Evolutionary conservation across 2,113 vertebrate genomes (phyloP).

Genomic region (Drymodes brunneopygia): DNA sequence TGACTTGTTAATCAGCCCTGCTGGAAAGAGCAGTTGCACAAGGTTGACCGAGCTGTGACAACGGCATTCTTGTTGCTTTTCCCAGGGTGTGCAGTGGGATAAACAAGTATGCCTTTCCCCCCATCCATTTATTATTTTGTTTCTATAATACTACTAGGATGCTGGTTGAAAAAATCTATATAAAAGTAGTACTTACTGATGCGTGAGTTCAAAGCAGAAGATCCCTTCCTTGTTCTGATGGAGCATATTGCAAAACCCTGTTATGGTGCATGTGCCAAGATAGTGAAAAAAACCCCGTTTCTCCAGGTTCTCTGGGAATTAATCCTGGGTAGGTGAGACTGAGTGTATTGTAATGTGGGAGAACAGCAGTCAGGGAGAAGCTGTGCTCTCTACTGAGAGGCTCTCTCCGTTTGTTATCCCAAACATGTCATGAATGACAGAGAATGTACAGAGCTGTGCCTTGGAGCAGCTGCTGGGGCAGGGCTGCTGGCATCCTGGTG

Average conservation of each 20-base stretch:
- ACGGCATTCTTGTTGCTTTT: background rate
- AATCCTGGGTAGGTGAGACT: background rate
- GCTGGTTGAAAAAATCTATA: background rate
- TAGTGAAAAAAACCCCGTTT: background rate
- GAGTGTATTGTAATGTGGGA: background rate
- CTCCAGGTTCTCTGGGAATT: background rate
- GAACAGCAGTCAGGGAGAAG: background rate
- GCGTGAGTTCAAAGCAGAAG: background rate
- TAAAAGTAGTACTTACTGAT: background rate
- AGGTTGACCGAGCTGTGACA: background rate
- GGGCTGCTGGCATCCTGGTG: background rate
- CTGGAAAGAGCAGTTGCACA: background rate
- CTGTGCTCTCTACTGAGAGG: background rate
- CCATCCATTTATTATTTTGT: background rate
- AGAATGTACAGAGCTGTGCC: background rate
- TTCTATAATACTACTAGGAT: background rate
- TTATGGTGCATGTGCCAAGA: background rate
- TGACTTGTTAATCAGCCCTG: background rate
- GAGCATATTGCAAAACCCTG: background rate
- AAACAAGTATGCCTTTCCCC: background rate
- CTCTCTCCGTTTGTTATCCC: background rate
- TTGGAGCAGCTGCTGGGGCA: background rate
- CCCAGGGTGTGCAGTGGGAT: background rate
- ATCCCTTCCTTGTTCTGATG: background rate
- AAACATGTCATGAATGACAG: accelerated